Evolutionary conservation across 2,888 invertebrate species (phyloP).

Genomic region (Oligia strigilis): DNA sequence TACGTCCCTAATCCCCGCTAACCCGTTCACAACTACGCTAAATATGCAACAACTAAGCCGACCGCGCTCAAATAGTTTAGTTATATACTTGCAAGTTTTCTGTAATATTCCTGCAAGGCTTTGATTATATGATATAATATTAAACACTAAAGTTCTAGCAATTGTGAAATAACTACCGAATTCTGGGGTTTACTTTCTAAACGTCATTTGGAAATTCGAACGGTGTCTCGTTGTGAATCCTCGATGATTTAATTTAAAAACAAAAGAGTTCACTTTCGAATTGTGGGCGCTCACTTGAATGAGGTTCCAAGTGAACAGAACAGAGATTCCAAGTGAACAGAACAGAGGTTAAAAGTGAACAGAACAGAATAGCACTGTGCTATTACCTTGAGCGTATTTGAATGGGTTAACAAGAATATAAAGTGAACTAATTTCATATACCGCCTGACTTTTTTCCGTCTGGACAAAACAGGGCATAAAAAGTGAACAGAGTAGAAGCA

Average conservation of each 20-base stretch:
- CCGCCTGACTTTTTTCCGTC: background rate
- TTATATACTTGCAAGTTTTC: conserved; percentile 15
- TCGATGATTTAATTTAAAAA: background rate
- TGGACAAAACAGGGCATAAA: background rate
- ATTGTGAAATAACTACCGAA: background rate
- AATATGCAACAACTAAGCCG: conserved; percentile 37
- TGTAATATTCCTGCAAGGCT: conserved; percentile 1
- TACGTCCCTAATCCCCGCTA: conserved; percentile 34
- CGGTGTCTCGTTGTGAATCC: background rate
- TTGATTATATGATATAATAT: background rate
- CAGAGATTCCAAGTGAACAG: background rate
- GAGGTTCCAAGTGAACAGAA: background rate
- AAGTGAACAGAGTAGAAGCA: background rate
- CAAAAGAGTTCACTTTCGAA: background rate
- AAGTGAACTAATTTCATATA: background rate
- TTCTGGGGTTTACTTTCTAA: background rate
- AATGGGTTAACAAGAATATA: conserved; percentile 34
- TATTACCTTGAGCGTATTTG: background rate
- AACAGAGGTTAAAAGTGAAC: background rate
- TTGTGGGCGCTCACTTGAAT: background rate
- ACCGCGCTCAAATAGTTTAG: conserved; percentile 22
- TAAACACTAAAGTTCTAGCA: background rate
- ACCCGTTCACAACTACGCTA: conserved; percentile 28
- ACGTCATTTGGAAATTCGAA: background rate
- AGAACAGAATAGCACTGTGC: background rate